Base-by-base conservation (phyloP, 2,113 vertebrate species). In the Passer montanus region DNA sequence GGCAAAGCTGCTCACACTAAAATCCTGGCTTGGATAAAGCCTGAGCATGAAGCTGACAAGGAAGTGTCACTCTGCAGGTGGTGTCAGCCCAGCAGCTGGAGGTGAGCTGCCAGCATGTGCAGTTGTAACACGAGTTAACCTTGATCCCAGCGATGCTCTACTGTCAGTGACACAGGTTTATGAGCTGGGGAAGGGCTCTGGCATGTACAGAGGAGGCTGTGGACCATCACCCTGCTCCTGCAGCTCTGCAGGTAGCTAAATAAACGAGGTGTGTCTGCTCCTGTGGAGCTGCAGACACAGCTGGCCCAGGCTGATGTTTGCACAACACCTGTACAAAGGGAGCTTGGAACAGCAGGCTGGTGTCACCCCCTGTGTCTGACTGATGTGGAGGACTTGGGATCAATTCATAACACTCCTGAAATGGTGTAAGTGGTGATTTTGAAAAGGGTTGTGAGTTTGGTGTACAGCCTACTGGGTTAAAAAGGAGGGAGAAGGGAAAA, bases 211-310 rank as follows among this genome's bases (percentile, higher is more conserved):
- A n/a, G n/a, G 1, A 31, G 73, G 64, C 82, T 74, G 46, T 4
- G 30, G 56, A n/a, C 47, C 82, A 39, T 50, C 47, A 41, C 46
- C 35, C 31, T 64, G 20, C 69, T 82, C 78, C 78, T 79, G 85
- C 85, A 87, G 78, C 85, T 87, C 52, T 78, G 50, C 85, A 46
- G 74, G 74, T 62, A 41, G 73, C 78, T 77, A 64, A 63, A 66
- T 24, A 79, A 87, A 72, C 0, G 1, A 94, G 78, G 60, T 64
- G 90, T 59, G 89, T 43, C 83, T 31, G 69, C 64, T 89, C 62
- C 84, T 0, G 3, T 46, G 41, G 84, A 0, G 27, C 55, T 4
- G 14, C 69, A 0, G 23, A 26, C 3, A 28, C 59, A 47, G 16
- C 76, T 74, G 72, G 8, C 37, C 19, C 0, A 0, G 52, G 33